These are phyloP conservation scores for Grantiella picta DNA, from an alignment of 2,113 vertebrate genomes.

Conservation along the genomic window DNA sequence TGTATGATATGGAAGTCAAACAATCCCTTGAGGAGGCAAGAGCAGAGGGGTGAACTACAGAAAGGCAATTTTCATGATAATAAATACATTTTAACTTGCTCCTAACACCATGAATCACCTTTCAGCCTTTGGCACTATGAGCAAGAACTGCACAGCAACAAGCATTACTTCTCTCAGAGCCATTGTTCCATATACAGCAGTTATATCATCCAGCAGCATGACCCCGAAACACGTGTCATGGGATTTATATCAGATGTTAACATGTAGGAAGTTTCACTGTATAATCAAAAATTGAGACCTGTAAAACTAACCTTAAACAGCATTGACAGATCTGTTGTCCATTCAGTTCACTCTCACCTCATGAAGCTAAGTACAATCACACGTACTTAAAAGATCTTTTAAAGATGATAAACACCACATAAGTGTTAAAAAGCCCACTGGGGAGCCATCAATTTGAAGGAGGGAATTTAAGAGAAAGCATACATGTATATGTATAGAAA, in stretches of 20 bases:
- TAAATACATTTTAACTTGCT: background rate
- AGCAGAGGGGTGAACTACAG: background rate
- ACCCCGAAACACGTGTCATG: background rate
- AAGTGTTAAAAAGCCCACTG: constrained; percentile 46
- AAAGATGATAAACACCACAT: constrained; percentile 52
- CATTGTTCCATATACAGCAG: background rate
- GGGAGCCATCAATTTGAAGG: constrained; percentile 53
- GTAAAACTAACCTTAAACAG: constrained; percentile 32
- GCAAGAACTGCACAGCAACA: background rate
- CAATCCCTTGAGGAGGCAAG: background rate
- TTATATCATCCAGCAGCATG: constrained; percentile 27
- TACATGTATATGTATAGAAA: background rate
- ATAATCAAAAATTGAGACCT: constrained; percentile 33
- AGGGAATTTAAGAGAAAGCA: constrained; percentile 38
- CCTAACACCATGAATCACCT: background rate
- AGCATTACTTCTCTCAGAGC: background rate
- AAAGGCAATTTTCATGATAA: background rate
- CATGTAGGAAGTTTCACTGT: background rate
- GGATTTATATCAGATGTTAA: constrained; percentile 36
- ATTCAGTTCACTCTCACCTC: constrained; percentile 29
- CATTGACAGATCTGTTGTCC: constrained; percentile 34
- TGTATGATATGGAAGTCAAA: background rate
- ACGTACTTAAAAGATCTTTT: constrained; percentile 36
- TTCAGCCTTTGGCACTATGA: background rate
- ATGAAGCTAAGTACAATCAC: constrained; percentile 34